Percentiles rank a stretch among this genome's conserved stretches.
Evolutionary conservation across 1,140 invertebrate genomes (phyloP).

Genomic region (Drosophila lacertosa): DNA sequence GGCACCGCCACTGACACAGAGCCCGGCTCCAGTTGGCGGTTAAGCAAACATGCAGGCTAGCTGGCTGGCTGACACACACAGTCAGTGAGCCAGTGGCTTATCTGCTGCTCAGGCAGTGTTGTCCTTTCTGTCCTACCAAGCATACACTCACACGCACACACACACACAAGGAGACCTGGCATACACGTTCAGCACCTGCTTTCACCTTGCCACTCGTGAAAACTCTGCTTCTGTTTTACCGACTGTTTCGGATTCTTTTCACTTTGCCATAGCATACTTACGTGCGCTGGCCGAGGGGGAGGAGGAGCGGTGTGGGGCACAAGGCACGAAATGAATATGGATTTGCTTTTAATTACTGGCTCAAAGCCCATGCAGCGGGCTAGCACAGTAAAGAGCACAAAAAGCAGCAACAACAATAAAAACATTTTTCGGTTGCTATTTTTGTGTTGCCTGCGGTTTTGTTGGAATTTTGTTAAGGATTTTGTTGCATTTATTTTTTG

Average conservation of each 20-base stretch:
- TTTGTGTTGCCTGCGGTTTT: conserved; percentile 21
- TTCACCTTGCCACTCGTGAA: conserved; percentile 2
- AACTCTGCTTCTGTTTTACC: neutral
- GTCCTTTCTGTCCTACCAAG: conserved; percentile 57
- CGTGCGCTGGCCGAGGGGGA: conserved; percentile 4
- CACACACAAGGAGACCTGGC: neutral
- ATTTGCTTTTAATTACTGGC: conserved; percentile 77
- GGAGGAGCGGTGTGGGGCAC: conserved; percentile 2
- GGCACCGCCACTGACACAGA: conserved; percentile 22
- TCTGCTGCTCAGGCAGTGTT: conserved; percentile 52
- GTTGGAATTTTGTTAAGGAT: conserved; percentile 17
- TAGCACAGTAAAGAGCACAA: conserved; percentile 2
- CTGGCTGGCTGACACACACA: conserved; percentile 11
- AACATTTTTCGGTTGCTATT: conserved; percentile 29
- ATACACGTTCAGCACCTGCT: conserved; percentile 13
- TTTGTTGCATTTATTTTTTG: conserved; percentile 28
- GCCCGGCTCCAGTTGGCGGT: conserved; percentile 25
- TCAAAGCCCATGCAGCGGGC: conserved; percentile 14
- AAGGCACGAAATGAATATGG: conserved; percentile 74
- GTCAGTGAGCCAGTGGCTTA: conserved; percentile 29
- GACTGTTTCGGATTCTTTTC: neutral
- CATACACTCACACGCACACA: conserved; percentile 45
- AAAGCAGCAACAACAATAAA: conserved; percentile 23
- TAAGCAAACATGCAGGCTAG: conserved; percentile 59
- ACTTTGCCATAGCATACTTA: conserved; percentile 49